Evolutionary conservation across 2,797 vertebrate species (phyloP).

Genomic region (Tympanoctomys barrerae): DNA sequence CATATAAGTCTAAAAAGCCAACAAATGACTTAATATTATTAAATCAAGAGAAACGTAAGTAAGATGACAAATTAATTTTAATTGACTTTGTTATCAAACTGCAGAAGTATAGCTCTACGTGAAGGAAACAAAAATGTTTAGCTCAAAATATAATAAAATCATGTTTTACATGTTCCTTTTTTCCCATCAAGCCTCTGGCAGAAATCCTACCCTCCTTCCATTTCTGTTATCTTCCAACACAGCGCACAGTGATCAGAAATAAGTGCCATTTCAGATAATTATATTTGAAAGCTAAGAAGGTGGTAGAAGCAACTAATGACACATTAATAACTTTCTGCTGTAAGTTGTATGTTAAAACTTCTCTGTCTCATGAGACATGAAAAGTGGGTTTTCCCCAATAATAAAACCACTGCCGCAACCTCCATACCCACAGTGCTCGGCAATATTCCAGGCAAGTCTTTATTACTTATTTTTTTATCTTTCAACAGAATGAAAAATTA

Average conservation of each 20-base stretch:
- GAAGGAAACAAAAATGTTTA: not conserved
- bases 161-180: conserved; percentile 46
- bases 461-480: not conserved
- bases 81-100: conserved; percentile 1
- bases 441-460: not conserved
- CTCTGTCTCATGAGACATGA: not conserved
- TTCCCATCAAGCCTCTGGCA: conserved; percentile 29
- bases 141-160: conserved; percentile 55
- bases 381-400: not conserved
- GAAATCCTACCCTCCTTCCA: conserved; percentile 54
- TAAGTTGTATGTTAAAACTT: not conserved
- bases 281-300: conserved; percentile 65
- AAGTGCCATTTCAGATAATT: conserved; percentile 70
- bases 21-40: not conserved
- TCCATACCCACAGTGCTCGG: not conserved
- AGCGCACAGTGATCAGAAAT: conserved; percentile 63
- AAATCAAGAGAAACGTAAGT: conserved; percentile 1
- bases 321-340: not conserved
- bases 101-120: not conserved
- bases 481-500: conserved; percentile 25
- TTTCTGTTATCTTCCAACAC: conserved; percentile 70
- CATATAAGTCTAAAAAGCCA: not conserved
- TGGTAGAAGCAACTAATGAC: conserved; percentile 59
- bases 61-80: conserved; percentile 14
- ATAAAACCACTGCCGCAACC: not conserved